Evolutionary conservation across 2,113 vertebrate genomes (phyloP), one percentile per base, ranked within the genome.

Genomic region (Seriola rivoliana): DNA sequence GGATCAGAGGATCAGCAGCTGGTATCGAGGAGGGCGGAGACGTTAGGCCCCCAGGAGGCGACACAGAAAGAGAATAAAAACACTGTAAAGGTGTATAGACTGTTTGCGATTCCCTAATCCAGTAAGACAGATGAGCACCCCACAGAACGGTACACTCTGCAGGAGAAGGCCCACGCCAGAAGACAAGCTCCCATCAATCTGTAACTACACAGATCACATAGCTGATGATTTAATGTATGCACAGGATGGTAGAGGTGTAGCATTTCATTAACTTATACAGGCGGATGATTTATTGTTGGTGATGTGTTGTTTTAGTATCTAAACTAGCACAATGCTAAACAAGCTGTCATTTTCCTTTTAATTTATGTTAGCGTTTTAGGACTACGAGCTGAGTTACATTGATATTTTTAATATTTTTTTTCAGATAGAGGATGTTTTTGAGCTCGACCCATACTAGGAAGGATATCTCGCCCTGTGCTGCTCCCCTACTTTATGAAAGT

Each of bases 1-100:
- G 76, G 66, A 78, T 79, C 66, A 66, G 68, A 44, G 62, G 64
- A 76, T 71, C 71, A 25, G 71, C n/a, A 32, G 57, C 8, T 12
- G 13, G 58, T 34, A 60, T 14, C 10, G 62, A 21, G 34, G 23
- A 67, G 73, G 64, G 57, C 0, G 3, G 52, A 58, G 79, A 78
- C 79, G 46, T 5, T 2, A 67, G 66, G 29, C 23, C 40, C 54
- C 71, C 54, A 46, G 63, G 60, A 79, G 60, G 75, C 70, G 65
- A 81, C 29, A 32, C 36, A 67, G 60, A 60, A 55, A 42, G 57
- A 70, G 38, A 60, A 23, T 9, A 11, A 75, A 75, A 75, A 59
- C 44, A 44, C 76, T 77, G 52, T 84, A 46, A 83, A 73, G 25
- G 29, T 29, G 29, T 60, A 23, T 63, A 11, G 67, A 7, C 38